Conservation (phyloP, 2,797 vertebrate genomes). For the Myotis findleyi region DNA sequence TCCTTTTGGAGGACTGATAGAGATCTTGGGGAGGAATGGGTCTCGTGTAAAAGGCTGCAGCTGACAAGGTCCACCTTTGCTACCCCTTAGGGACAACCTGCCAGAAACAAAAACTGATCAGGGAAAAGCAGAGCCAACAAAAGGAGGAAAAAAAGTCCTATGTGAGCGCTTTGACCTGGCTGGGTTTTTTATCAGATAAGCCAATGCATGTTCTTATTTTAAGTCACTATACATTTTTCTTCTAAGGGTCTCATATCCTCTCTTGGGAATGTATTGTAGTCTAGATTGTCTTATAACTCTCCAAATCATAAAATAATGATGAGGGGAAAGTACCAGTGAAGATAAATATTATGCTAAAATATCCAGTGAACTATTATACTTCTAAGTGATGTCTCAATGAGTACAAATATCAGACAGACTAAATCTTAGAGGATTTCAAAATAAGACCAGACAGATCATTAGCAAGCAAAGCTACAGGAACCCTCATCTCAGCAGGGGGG, state of each 20-base stretch:
- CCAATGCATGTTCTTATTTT: neutral
- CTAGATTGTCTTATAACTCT: neutral
- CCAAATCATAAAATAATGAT: constrained; percentile 13
- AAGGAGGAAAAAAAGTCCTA: neutral
- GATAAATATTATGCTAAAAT: constrained; percentile 53
- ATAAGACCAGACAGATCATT: constrained; percentile 66
- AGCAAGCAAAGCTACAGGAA: constrained; percentile 67
- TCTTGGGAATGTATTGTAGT: neutral
- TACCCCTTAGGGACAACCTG: neutral
- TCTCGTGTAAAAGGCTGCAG: neutral
- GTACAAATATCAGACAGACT: neutral
- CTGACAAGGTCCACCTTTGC: neutral
- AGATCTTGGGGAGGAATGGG: neutral
- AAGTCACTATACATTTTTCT: neutral
- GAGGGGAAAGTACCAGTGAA: neutral
- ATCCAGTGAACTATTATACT: constrained; percentile 39
- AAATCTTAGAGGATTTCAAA: constrained; percentile 68
- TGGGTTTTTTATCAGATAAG: constrained; percentile 12
- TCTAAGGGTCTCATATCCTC: neutral
- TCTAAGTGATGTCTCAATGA: constrained; percentile 50
- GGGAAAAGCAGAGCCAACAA: neutral
- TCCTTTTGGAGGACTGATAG: neutral
- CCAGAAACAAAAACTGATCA: neutral
- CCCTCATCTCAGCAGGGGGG: neutral
- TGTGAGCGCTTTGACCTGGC: neutral